Evolutionary conservation across 2,888 invertebrate genomes (phyloP).

Genomic region (Ptychoptera albimana): DNA sequence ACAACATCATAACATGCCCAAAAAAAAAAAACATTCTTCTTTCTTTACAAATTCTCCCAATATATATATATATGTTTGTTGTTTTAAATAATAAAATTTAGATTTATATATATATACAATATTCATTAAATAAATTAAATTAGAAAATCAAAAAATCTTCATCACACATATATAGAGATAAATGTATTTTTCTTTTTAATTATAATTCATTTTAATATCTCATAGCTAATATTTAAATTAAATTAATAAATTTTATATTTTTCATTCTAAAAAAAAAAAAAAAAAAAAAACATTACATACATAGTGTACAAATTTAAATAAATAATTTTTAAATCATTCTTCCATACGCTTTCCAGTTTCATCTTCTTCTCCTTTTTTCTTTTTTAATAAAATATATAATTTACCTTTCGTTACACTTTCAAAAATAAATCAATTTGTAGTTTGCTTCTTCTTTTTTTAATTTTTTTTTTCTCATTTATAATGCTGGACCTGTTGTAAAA

Average conservation of each 20-base stretch:
- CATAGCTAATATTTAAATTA: not conserved
- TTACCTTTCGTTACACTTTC: not conserved
- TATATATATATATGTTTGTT: too few relatives aligned
- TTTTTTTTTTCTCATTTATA: slow-evolving; percentile 14
- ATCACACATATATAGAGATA: too few relatives aligned
- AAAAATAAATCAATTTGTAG: not conserved
- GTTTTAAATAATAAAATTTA: too few relatives aligned
- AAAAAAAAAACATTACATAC: not conserved
- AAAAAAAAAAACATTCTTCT: too few relatives aligned
- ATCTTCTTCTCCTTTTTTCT: not conserved
- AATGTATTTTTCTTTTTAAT: too few relatives aligned
- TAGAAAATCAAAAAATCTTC: too few relatives aligned
- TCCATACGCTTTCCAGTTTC: not conserved
- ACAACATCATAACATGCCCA: too few relatives aligned
- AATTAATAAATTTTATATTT: not conserved
- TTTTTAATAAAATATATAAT: slow-evolving; percentile 1
- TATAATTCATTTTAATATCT: too few relatives aligned
- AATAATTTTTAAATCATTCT: not conserved
- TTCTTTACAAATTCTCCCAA: too few relatives aligned
- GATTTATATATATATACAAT: too few relatives aligned
- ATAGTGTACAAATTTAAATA: not conserved
- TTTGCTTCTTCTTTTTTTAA: slow-evolving; percentile 1
- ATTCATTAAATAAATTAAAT: too few relatives aligned
- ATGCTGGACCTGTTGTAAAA: slow-evolving; percentile 18
- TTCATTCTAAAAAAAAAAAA: slow-evolving; percentile 2